phyloP scores from a whole-genome alignment of 2,797 vertebrate species.

The Xyrichtys novacula region DNA sequence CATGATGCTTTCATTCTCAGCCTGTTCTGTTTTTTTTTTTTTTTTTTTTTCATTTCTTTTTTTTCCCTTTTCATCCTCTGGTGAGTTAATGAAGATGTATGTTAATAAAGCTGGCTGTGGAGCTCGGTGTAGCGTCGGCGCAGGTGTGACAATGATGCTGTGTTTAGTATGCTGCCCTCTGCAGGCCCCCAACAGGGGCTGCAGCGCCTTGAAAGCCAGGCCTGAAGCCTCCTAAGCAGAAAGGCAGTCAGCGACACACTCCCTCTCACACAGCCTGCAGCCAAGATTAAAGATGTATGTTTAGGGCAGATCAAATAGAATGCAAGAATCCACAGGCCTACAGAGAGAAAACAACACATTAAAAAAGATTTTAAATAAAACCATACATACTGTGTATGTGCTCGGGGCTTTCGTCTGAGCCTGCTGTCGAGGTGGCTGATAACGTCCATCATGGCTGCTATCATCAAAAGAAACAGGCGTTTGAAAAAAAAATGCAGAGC shows the following conservation, averaged over 20 bases:
- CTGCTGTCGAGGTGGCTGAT: conserved; percentile 63
- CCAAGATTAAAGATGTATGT: conserved; percentile 84
- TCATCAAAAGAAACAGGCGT: conserved; percentile 67
- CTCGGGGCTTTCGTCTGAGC: conserved; percentile 74
- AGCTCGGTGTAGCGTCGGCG: conserved; percentile 18
- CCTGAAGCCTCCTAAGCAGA: conserved; percentile 45
- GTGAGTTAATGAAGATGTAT: conserved; percentile 81
- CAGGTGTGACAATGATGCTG: conserved; percentile 64
- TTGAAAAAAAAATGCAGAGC: conserved; percentile 47
- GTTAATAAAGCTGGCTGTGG: conserved; percentile 74
- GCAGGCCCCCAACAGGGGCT: conserved; percentile 59
- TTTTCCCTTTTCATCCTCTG: conserved; percentile 55
- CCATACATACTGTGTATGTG: conserved; percentile 50
- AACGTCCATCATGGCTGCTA: conserved; percentile 74
- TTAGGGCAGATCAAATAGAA: conserved; percentile 82
- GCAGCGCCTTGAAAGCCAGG: conserved; percentile 48
- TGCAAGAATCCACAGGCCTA: conserved; percentile 73
- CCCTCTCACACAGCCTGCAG: conserved; percentile 74
- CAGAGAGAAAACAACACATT: conserved; percentile 72
- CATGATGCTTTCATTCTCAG: conserved; percentile 76
- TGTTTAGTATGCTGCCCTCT: conserved; percentile 73
- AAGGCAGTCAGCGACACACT: conserved; percentile 61
- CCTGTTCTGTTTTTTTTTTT: conserved; percentile 61
- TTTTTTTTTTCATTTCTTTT: conserved; percentile 3
- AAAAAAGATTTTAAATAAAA: conserved; percentile 77